Percentiles rank a stretch among this genome's conserved stretches.
phyloP scores from a whole-genome alignment of 2,888 invertebrate species.

The Chymomyza fuscimana region DNA sequence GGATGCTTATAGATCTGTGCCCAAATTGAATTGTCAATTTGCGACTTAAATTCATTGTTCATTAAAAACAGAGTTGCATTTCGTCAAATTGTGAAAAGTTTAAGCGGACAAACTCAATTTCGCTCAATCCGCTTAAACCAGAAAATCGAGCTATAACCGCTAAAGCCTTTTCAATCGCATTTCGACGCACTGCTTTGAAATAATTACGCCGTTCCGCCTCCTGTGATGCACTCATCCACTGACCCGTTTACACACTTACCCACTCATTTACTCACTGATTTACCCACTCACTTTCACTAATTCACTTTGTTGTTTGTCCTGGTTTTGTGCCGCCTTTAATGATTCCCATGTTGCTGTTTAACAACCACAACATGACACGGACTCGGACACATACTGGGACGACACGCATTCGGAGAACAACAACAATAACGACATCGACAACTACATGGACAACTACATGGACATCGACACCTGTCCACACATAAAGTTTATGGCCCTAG shows the following conservation, averaged over 20 bases:
- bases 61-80: too few species aligned
- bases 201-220: background rate
- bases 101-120: background rate
- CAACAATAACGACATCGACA: background rate
- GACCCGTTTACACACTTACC: background rate
- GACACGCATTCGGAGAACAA: background rate
- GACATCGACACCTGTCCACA: constrained; percentile 35
- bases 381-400: too few species aligned
- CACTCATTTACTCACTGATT: background rate
- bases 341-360: background rate
- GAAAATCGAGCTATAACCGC: too few species aligned
- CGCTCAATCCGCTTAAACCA: background rate
- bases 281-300: background rate
- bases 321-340: background rate
- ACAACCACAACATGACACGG: background rate
- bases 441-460: background rate
- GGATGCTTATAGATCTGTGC: too few species aligned
- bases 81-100: too few species aligned
- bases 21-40: too few species aligned
- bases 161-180: background rate
- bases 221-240: background rate
- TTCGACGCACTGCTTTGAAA: background rate
- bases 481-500: constrained; percentile 24
- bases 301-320: background rate
- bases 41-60: too few species aligned